Conservation (phyloP, 2,888 invertebrate species). For the Proisotoma minuta region DNA sequence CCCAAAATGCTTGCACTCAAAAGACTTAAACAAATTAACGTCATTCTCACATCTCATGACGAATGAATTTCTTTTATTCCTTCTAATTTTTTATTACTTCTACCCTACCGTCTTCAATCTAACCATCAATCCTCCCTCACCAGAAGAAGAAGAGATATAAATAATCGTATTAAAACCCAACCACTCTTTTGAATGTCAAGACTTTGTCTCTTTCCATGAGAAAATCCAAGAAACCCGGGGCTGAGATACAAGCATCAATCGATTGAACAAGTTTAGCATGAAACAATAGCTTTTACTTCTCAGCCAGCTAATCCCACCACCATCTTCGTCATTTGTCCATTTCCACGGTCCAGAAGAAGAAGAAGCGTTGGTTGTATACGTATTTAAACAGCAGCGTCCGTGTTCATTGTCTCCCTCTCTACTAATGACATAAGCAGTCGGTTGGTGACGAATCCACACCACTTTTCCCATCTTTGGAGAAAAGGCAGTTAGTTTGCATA, state of each 20-base stretch:
- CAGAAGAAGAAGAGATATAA: not conserved
- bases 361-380: not conserved
- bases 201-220: constrained; percentile 31
- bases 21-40: constrained; percentile 48
- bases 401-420: constrained; percentile 15
- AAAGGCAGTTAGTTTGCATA: constrained; percentile 11
- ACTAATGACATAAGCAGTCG: constrained; percentile 18
- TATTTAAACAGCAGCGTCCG: not conserved
- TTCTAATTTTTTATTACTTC: constrained; percentile 10
- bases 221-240: constrained; percentile 26
- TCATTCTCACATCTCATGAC: constrained; percentile 47
- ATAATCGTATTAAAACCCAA: not conserved
- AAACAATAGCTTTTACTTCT: constrained; percentile 35
- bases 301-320: constrained; percentile 16
- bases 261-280: constrained; percentile 42
- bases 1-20: constrained; percentile 46
- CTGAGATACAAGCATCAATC: constrained; percentile 41
- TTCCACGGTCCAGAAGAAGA: not conserved
- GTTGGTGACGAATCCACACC: constrained; percentile 13
- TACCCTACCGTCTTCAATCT: not conserved
- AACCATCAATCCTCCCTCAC: constrained; percentile 5
- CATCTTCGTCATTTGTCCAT: constrained; percentile 10
- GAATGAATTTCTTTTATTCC: constrained; percentile 45
- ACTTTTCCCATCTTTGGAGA: constrained; percentile 19
- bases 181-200: not conserved